Base-by-base conservation (phyloP, 2,888 invertebrate species). In the Tridacna gigas region DNA sequence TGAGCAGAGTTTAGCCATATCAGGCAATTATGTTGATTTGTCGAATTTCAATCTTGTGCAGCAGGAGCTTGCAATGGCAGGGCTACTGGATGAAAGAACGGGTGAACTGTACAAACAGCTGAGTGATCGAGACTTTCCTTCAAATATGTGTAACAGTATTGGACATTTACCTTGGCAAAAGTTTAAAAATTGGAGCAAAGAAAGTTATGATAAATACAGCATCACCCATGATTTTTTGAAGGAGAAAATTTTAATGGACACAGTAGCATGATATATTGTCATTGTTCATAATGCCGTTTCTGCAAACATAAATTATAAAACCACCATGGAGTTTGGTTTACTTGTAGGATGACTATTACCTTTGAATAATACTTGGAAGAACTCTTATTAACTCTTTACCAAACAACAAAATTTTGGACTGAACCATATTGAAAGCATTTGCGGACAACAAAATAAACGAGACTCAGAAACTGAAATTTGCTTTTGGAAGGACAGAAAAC, bases 21-120 rank as follows among this genome's bases (percentile, higher is more conserved):
- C 93, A n/a, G 92, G 91, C 25, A 94, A 94, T 84, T 93, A 92
- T 90, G 93, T 94, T 9, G 92, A 94, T 80, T 82, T 90, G 9
- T 92, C 93, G 25, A 94, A 94, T 82, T 84, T 92, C 65, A 71
- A 83, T 9, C 74, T 83, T 20, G 93, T 92, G 0, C 87, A 89
- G 82, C 80, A 90, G 22, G 93, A 94, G 77, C 90, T 94, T 12
- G 76, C 85, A 22, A 80, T 91, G 20, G 92, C 89, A 80, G 89
- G 89, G 13, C 83, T 93, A 9, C 26, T 91, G 4, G 93, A 94
- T 80, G 89, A 90, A 5, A 85, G 92, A 51, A 90, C 92, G 15
- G 82, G 80, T 11, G 91, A 91, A 25, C 83, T 93, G 13, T 78
- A 88, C 20, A 67, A 86, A 56, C 92, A 92, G 79, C 82, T 92